Percentiles rank a stretch among this genome's conserved stretches.
Evolutionary conservation across 2,797 vertebrate species (phyloP).

Genomic region (Sternotherus odoratus): DNA sequence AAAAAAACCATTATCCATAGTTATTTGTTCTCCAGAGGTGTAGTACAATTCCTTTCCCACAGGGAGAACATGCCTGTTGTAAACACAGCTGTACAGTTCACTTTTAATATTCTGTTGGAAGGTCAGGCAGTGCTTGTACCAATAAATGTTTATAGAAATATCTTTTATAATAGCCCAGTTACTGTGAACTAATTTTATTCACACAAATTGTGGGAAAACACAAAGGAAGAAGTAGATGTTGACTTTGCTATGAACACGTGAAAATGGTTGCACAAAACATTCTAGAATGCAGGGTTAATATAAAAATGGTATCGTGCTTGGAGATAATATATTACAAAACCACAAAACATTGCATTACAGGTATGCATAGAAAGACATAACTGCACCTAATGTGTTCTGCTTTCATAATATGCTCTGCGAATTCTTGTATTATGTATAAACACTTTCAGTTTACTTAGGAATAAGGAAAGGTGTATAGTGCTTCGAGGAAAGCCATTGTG

Average conservation of each 20-base stretch:
- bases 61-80: not conserved
- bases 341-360: not conserved
- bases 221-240: not conserved
- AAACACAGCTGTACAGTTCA: not conserved
- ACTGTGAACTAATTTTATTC: not conserved
- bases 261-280: not conserved
- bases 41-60: constrained; percentile 13
- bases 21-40: not conserved
- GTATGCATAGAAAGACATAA: not conserved
- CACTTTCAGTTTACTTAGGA: not conserved
- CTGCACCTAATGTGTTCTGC: not conserved
- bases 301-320: not conserved
- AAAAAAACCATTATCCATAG: constrained; percentile 1
- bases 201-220: not conserved
- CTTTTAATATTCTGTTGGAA: not conserved
- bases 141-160: not conserved
- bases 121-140: not conserved
- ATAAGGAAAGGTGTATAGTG: not conserved
- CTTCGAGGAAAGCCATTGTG: not conserved
- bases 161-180: not conserved
- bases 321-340: not conserved
- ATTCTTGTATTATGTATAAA: not conserved
- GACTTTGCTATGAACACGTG: not conserved
- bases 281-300: not conserved
- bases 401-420: not conserved